phyloP scores from a whole-genome alignment of 2,113 vertebrate genomes.

The Sander lucioperca region DNA sequence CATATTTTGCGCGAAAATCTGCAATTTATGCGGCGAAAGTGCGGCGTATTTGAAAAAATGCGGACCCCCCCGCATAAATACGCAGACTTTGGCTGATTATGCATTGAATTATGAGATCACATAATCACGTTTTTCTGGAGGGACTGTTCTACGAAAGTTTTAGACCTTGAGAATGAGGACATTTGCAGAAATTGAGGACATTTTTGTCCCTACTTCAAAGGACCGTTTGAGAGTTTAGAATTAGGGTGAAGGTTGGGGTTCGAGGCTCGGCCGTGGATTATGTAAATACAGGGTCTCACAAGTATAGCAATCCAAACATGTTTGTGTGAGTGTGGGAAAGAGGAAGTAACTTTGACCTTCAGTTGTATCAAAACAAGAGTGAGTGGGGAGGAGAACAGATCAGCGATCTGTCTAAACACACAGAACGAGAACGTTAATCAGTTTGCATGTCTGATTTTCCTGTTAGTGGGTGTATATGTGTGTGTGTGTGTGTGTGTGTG shows the following conservation, averaged over 20 bases:
- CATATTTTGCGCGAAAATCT: no score
- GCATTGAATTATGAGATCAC: no score
- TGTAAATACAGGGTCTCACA: background rate
- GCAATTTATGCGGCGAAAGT: no score
- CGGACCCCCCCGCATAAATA: no score
- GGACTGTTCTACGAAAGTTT: no score
- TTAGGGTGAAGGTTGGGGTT: background rate
- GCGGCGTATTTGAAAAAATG: no score
- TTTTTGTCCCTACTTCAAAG: background rate
- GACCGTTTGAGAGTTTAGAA: background rate
- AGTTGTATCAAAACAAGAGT: constrained; percentile 28
- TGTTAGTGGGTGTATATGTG: background rate
- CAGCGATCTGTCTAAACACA: background rate
- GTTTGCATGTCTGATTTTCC: background rate
- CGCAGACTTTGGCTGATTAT: no score
- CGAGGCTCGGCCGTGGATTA: background rate
- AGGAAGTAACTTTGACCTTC: constrained; percentile 27
- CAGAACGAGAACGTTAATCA: background rate
- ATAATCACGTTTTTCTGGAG: no score
- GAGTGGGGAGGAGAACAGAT: background rate
- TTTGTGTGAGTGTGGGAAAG: constrained; percentile 28
- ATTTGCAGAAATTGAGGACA: background rate
- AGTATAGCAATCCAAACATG: background rate
- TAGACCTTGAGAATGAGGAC: background rate
- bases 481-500: constrained; percentile 22